Conservation (phyloP, 92 coral and sea anemone genomes). For the Palythoa caribaeorum region DNA sequence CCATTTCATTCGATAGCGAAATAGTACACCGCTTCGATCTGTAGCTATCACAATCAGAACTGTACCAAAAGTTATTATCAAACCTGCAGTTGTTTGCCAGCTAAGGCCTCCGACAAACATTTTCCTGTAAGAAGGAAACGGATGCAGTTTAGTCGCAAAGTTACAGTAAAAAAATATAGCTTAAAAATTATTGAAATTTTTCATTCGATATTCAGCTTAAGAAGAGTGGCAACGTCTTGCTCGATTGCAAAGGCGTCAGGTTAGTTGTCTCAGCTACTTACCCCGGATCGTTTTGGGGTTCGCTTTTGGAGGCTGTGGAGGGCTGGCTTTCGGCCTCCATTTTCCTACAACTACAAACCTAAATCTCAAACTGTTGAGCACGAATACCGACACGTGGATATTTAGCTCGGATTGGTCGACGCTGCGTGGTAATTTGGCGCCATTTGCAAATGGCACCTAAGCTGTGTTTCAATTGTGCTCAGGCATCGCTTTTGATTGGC, state of each 20-base stretch:
- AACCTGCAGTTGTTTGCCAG: slow-evolving; percentile 99
- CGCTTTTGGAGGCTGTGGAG: slow-evolving; percentile 94
- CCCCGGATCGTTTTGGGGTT: slow-evolving; percentile 99
- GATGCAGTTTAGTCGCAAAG: slow-evolving; percentile 33
- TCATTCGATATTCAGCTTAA: slow-evolving; percentile 30
- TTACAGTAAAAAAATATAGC: slow-evolving; percentile 26
- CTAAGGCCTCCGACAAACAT: slow-evolving; percentile 99
- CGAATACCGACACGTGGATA: slow-evolving; percentile 98
- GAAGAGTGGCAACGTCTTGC: background rate
- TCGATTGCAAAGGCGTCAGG: slow-evolving; percentile 42
- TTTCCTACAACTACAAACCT: slow-evolving; percentile 98
- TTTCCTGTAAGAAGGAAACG: slow-evolving; percentile 80
- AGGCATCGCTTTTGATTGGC: slow-evolving; percentile 80
- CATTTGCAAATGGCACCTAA: slow-evolving; percentile 97
- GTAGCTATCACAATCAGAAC: slow-evolving; percentile 16
- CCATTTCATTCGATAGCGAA: slow-evolving; percentile 55
- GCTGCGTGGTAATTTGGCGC: slow-evolving; percentile 98
- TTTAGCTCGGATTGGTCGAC: slow-evolving; percentile 95
- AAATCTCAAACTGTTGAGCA: slow-evolving; percentile 83
- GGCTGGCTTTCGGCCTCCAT: slow-evolving; percentile 98
- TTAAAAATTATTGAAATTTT: slow-evolving; percentile 21
- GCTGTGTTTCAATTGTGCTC: slow-evolving; percentile 87
- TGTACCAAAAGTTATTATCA: slow-evolving; percentile 34
- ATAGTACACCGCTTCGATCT: slow-evolving; percentile 34
- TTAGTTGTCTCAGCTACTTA: slow-evolving; percentile 51